phyloP scores from a whole-genome alignment of 2,113 vertebrate species.

The Talpa occidentalis region DNA sequence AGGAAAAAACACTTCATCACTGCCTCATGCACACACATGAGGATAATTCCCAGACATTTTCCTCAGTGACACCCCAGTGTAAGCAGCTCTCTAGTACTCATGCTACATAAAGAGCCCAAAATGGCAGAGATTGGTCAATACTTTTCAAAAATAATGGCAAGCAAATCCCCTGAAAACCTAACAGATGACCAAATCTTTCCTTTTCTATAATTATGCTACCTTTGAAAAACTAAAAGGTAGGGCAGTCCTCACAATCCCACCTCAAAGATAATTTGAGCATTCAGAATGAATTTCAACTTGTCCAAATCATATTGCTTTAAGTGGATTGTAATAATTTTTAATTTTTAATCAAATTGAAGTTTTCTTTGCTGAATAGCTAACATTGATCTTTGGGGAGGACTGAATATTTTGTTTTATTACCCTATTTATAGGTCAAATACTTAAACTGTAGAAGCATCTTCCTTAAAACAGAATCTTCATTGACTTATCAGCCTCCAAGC shows the following conservation, averaged over 20 bases:
- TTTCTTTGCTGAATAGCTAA: background rate
- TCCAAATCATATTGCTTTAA: background rate
- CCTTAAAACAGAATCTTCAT: background rate
- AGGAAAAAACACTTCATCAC: no score
- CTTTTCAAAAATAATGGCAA: background rate
- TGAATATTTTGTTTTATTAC: background rate
- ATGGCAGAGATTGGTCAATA: background rate
- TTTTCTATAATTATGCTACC: background rate
- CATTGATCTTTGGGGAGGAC: background rate
- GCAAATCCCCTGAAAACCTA: background rate
- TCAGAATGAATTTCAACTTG: background rate
- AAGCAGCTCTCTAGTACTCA: background rate
- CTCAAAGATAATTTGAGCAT: background rate
- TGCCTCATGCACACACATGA: background rate
- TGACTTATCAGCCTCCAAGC: background rate
- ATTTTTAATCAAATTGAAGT: background rate
- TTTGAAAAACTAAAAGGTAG: background rate
- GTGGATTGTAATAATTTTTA: background rate
- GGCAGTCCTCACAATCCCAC: background rate
- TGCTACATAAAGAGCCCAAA: background rate
- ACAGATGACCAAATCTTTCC: background rate
- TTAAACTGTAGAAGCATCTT: background rate
- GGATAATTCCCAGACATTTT: background rate
- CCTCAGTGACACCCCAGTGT: background rate
- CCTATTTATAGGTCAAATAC: background rate